A percentile compares a stretch with the other conserved stretches of the same genome.
Evolutionary conservation across 2,113 vertebrate genomes (phyloP).

Genomic region (Gymnobelideus leadbeateri): DNA sequence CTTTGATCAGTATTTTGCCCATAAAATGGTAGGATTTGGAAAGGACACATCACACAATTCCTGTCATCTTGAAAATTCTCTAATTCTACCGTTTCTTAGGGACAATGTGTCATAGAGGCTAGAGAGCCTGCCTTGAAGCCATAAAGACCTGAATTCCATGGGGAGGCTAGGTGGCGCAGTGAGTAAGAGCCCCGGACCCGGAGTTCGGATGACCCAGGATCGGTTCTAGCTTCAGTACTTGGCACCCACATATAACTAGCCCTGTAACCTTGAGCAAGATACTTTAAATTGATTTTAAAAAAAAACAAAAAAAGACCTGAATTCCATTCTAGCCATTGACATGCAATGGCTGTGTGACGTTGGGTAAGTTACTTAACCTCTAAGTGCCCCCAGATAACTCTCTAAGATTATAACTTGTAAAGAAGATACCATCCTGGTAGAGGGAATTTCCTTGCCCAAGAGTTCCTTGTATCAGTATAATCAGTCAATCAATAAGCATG

Average conservation of each 20-base stretch:
- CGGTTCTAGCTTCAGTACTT: too few species aligned
- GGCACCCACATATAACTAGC: too few species aligned
- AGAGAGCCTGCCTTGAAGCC: neutral
- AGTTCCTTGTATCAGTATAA: neutral
- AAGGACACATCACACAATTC: neutral
- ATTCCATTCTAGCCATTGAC: neutral
- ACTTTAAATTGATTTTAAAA: too few species aligned
- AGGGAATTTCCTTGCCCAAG: neutral
- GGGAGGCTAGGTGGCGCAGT: too few species aligned
- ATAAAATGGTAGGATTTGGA: neutral
- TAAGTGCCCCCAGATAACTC: neutral
- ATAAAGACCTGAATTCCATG: neutral
- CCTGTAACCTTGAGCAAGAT: too few species aligned
- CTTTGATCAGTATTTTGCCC: neutral
- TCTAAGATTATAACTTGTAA: neutral
- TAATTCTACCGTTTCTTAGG: neutral
- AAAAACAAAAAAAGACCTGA: too few species aligned
- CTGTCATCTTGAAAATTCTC: neutral
- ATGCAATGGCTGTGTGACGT: neutral
- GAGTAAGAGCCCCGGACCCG: too few species aligned
- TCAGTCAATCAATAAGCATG: neutral
- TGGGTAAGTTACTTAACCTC: neutral
- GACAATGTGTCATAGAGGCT: neutral
- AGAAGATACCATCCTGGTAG: neutral
- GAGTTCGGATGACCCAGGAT: too few species aligned